phyloP scores from a whole-genome alignment of 2,888 invertebrate species.

The Mesorhabditis spiculigera region DNA sequence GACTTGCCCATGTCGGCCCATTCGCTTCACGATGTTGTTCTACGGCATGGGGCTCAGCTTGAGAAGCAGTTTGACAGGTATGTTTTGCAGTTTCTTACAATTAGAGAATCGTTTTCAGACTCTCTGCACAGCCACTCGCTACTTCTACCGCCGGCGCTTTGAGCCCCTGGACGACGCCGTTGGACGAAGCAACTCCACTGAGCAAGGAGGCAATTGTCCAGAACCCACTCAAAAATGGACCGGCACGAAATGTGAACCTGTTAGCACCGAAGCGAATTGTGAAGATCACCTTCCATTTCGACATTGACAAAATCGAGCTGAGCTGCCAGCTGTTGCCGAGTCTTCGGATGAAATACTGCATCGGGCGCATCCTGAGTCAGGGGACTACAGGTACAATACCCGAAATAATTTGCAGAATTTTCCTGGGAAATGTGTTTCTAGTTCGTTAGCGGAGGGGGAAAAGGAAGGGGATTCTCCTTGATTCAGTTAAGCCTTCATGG shows the following conservation, averaged over 20 bases:
- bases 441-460: no score
- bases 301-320: conserved; percentile 69
- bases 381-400: conserved; percentile 24
- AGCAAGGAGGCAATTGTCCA: not conserved
- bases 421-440: no score
- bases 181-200: not conserved
- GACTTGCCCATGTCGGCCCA: conserved; percentile 98
- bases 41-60: conserved; percentile 44
- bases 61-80: conserved; percentile 33
- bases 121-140: not conserved
- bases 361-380: conserved; percentile 74
- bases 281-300: not conserved
- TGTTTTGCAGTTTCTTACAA: not conserved
- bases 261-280: conserved; percentile 10
- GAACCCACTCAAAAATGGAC: not conserved
- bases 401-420: no score
- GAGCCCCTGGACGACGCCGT: not conserved
- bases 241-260: not conserved
- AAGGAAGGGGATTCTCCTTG: no score
- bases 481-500: no score
- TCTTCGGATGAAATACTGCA: conserved; percentile 90
- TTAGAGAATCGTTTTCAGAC: no score
- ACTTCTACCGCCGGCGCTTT: not conserved
- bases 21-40: conserved; percentile 93
- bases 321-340: conserved; percentile 92